Evolutionary conservation across 2,797 vertebrate species (phyloP).

Genomic region (Oreochromis mossambicus): DNA sequence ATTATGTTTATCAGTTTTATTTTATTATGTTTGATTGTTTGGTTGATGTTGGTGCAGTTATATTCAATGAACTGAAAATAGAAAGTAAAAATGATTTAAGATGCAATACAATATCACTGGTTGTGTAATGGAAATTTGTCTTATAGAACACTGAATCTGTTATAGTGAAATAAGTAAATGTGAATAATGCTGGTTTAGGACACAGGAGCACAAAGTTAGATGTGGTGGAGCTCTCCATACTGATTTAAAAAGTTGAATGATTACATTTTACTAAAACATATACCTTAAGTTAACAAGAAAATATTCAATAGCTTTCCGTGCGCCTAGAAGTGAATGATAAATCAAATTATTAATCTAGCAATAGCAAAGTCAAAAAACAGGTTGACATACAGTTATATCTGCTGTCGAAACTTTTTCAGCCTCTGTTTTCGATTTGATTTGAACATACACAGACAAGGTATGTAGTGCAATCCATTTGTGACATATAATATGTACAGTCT

Average conservation of each 20-base stretch:
- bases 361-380: background rate
- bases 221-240: background rate
- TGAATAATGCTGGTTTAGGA: background rate
- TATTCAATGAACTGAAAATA: background rate
- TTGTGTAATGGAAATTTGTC: background rate
- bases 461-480: background rate
- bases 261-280: background rate
- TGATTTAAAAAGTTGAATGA: background rate
- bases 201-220: background rate
- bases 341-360: background rate
- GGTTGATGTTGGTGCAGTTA: background rate
- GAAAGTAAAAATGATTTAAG: background rate
- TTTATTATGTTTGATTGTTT: background rate
- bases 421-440: background rate
- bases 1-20: fast-evolving
- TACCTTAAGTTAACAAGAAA: background rate
- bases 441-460: background rate
- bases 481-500: background rate
- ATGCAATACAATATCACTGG: too few relatives aligned
- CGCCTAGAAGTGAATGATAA: background rate
- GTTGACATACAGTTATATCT: background rate
- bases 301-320: background rate
- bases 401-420: background rate
- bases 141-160: background rate
- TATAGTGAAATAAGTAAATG: background rate